Base-by-base conservation (phyloP, 2,888 invertebrate species). In the Drosophila pseudotakahashii region DNA sequence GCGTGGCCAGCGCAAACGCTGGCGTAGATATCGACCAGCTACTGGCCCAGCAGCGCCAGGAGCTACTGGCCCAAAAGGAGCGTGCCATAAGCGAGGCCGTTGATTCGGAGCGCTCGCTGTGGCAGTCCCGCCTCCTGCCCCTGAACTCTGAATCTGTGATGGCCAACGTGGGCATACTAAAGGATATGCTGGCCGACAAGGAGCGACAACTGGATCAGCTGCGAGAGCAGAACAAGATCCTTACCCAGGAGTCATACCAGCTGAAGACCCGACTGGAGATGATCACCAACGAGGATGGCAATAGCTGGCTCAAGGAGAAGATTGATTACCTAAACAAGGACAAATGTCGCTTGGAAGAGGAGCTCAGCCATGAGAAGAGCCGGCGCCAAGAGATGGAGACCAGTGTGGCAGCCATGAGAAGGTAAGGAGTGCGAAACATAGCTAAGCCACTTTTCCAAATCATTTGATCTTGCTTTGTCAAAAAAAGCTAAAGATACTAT, bases 241-340 rank as follows among this genome's bases (percentile, higher is more conserved):
- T 96, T 3, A 91, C 93, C 11, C 93, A 95, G 54, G 95, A 96
- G 86, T 94, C 94, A 78, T 93, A 93, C 72, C 94, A 94, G 89
- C 94, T 96, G 79, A 94, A 95, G 78, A 94, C 94, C 58, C 95
- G 94, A 0, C 94, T 96, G 70, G 94, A 95, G 76, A 94, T 94
- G 79, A 92, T 96, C 41, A 94, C 94, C 0, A 95, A 95, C 80
- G 94, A 94, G 1, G 95, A 95, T 79, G 94, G 93, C 48, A 93
- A 93, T 50, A 90, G 89, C 76, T 91, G 91, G 77, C 80, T 93
- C 1, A 90, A 92, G 57, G 93, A 93, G 60, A 93, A 92, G 76
- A 89, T 94, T 6, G 93, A 93, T 39, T 88, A 81, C 48, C 86
- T 94, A 34, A 93, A 93, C 77, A 91, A 91, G 6, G 94, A 94